These are phyloP conservation scores for Labeo rohita DNA, from an alignment of 2,113 vertebrate genomes.

Conservation along the genomic window DNA sequence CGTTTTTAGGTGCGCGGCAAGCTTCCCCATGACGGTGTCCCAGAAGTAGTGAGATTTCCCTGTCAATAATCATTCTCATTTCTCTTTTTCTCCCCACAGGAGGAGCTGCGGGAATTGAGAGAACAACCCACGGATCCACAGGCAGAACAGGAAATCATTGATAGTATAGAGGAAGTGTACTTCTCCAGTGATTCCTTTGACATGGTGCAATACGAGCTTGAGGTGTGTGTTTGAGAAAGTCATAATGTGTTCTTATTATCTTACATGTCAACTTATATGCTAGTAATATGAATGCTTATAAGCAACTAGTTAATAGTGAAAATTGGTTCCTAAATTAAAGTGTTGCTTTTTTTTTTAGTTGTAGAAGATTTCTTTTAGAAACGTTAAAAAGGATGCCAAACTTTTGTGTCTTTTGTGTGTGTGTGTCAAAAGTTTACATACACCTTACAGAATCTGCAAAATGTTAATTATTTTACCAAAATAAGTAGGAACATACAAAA, in stretches of 20 bases:
- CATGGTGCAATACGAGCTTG: slow-evolving; percentile 93
- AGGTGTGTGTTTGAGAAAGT: slow-evolving; percentile 79
- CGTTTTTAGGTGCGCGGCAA: background rate
- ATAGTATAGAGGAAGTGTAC: slow-evolving; percentile 96
- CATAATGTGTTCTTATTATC: background rate
- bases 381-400: too few species aligned
- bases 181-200: slow-evolving; percentile 95
- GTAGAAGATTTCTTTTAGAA: too few species aligned
- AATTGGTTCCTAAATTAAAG: too few species aligned
- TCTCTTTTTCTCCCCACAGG: slow-evolving; percentile 70
- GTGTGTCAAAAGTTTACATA: too few species aligned
- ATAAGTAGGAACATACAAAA: too few species aligned
- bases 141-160: slow-evolving; percentile 95
- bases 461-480: too few species aligned
- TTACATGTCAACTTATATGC: background rate
- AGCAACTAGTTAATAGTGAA: too few species aligned
- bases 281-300: too few species aligned
- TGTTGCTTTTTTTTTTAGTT: too few species aligned
- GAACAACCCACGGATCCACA: slow-evolving; percentile 92
- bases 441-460: too few species aligned
- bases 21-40: background rate
- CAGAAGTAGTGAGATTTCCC: slow-evolving; percentile 8
- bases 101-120: slow-evolving; percentile 89
- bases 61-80: background rate
- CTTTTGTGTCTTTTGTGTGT: too few species aligned